Percentiles rank a stretch among this genome's conserved stretches.
phyloP scores from a whole-genome alignment of 2,113 vertebrate species.

The Corvus moneduloides region DNA sequence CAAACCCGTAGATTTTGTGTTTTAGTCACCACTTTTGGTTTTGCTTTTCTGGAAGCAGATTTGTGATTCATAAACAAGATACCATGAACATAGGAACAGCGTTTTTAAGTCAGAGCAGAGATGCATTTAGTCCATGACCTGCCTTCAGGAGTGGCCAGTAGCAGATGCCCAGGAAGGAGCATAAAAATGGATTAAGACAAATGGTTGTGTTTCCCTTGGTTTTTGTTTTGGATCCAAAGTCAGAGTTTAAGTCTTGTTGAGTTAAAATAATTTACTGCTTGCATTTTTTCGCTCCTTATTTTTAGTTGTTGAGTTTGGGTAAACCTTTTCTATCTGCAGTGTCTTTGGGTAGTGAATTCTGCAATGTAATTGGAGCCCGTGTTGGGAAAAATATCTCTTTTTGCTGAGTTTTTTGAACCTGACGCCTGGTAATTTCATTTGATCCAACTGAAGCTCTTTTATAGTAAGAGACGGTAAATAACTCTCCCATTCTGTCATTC shows the following conservation, averaged over 20 bases:
- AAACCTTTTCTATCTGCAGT: neutral
- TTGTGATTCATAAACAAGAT: neutral
- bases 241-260: neutral
- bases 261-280: neutral
- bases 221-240: neutral
- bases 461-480: neutral
- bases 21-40: neutral
- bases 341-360: neutral
- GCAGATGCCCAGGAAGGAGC: neutral
- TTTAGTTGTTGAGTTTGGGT: neutral
- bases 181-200: neutral
- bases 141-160: neutral
- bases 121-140: neutral
- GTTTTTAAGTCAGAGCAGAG: neutral
- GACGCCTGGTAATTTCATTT: neutral
- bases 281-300: neutral
- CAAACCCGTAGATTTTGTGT: neutral
- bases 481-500: neutral
- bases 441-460: neutral
- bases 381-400: neutral
- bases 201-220: neutral
- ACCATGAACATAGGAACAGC: neutral
- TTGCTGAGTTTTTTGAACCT: neutral
- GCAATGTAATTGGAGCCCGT: rapidly evolving
- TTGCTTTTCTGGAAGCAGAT: neutral